Conservation (phyloP, 2,797 vertebrate genomes). For the Cercopithecus diana region DNA sequence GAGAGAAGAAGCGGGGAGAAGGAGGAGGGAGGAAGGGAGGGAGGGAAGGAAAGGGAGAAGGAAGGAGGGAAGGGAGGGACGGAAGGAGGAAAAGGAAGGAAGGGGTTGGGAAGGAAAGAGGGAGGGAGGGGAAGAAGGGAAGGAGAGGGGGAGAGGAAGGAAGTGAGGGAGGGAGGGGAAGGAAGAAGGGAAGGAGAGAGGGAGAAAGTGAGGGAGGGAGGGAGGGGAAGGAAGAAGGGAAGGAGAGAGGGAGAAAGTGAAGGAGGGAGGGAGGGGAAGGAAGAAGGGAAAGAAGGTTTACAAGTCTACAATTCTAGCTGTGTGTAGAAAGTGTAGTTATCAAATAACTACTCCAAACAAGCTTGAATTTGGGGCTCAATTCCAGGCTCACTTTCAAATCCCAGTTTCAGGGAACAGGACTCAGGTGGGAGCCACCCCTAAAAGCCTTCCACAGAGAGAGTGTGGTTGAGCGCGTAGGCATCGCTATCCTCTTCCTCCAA, state of each 20-base stretch:
- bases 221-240: too few species aligned
- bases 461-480: conserved; percentile 87
- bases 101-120: too few species aligned
- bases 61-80: background rate
- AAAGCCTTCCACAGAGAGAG: conserved; percentile 90
- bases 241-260: background rate
- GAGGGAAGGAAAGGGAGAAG: background rate
- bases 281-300: background rate
- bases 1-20: rapidly evolving
- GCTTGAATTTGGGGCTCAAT: background rate
- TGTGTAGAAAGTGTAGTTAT: background rate
- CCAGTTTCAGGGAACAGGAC: background rate
- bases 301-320: background rate
- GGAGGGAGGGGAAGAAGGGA: too few species aligned
- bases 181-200: background rate
- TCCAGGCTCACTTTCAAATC: background rate
- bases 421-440: conserved; percentile 66
- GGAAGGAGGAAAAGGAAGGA: background rate
- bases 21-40: rapidly evolving
- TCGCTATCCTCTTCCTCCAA: conserved; percentile 89
- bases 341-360: background rate
- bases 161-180: background rate
- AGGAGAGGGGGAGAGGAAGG: background rate
- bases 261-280: too few species aligned
- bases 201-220: background rate